Evolutionary conservation across 1,140 invertebrate genomes (phyloP).

Genomic region (Geopemphigus sp.): DNA sequence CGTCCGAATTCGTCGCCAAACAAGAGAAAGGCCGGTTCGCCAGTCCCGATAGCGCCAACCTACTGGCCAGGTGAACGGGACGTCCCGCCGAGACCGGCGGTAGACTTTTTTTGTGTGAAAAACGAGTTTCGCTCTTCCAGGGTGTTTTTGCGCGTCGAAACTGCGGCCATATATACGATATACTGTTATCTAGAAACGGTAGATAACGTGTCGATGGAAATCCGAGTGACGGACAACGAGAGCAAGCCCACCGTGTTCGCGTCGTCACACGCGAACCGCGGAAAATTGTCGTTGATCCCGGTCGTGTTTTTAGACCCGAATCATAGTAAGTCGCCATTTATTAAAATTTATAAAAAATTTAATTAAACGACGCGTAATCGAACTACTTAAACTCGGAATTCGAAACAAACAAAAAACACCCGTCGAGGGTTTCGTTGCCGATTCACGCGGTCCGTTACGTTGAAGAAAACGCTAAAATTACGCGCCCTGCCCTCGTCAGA

Average conservation of each 20-base stretch:
- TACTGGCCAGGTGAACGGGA: not conserved
- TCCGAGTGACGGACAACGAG: not conserved
- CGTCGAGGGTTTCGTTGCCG: too few relatives aligned
- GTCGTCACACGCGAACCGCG: not conserved
- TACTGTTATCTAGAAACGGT: not conserved
- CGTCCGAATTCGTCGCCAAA: not conserved
- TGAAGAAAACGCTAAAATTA: too few relatives aligned
- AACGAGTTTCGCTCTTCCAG: not conserved
- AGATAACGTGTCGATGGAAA: not conserved
- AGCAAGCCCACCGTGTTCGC: not conserved
- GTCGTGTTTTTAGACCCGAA: constrained; percentile 15
- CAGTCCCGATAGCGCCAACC: not conserved
- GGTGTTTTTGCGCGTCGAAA: not conserved
- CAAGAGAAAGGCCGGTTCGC: not conserved
- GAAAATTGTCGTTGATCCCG: not conserved
- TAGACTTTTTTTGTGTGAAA: too few relatives aligned
- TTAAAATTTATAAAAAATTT: too few relatives aligned
- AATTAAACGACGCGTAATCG: too few relatives aligned
- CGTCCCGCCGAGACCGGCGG: too few relatives aligned
- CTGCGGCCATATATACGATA: constrained; percentile 1
- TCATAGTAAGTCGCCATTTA: not conserved
- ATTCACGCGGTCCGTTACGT: too few relatives aligned
- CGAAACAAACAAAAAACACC: too few relatives aligned
- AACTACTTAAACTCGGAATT: too few relatives aligned
- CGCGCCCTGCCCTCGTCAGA: too few relatives aligned